Evolutionary conservation across 1,140 invertebrate species (phyloP), one percentile per base, ranked within the genome.

Genomic region (Leucophenga varia): DNA sequence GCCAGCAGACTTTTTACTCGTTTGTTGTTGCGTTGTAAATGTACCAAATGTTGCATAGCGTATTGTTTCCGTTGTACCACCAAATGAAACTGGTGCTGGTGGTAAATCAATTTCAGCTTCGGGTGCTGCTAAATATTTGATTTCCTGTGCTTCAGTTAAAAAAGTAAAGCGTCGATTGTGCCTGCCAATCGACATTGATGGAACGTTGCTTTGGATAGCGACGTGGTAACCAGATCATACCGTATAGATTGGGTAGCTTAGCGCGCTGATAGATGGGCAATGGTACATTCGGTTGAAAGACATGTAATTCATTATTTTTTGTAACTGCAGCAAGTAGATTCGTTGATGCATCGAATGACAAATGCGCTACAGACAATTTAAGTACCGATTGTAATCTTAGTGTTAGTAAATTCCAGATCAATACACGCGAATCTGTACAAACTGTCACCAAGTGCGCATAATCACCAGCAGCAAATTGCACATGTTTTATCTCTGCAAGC

Each of bases 361-460:
- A 79, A 50, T 79, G 80, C 79, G 83, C 84, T 5, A 77, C 71
- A 4, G 64, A 70, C 7, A 75, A 44, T 31, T 69, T 74, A 0
- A 73, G 54, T 5, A 63, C 65, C 16, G 60, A 54, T 47, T 75
- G 64, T 31, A 88, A 53, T 4, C 79, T 79, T 2, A 87, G 77
- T 2, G 84, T 84, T 39, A 89, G 73, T 18, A 90, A 69, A 77
- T 89, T 85, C 88, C 88, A 91, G 6, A 87, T 83, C 20, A 79
- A 77, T 2, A 90, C 58, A 43, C 81, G 77, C 22, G 64, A 48
- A 18, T 78, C 59, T 0, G 76, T 58, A 41, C 81, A 84, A 12
- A 80, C 79, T 17, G 54, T 61, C 12, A 89, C 73, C 16, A 89
- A 68, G 72, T 89, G 86, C 43, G 81, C 82, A 52, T 80, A 80